These are phyloP conservation scores for Nyctalus aviator DNA, from an alignment of 2,797 vertebrate species.

Conservation along the genomic window DNA sequence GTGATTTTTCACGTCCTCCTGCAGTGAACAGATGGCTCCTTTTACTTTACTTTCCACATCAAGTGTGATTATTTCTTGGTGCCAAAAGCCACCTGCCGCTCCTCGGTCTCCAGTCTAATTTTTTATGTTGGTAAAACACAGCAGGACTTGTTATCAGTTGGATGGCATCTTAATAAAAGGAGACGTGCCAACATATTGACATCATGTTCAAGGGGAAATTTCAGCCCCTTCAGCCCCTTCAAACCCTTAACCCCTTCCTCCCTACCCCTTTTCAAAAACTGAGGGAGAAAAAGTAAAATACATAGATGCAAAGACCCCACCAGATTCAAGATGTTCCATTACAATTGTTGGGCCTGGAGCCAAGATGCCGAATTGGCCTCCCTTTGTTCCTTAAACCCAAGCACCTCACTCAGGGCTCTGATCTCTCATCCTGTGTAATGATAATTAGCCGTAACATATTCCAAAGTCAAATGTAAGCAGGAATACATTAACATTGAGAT, in stretches of 20 bases:
- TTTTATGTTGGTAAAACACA: conserved; percentile 99
- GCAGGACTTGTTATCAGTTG: conserved; percentile 99
- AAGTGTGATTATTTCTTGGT: conserved; percentile 99
- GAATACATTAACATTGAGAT: conserved; percentile 98
- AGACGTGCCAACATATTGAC: conserved; percentile 99
- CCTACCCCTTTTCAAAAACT: conserved; percentile 80
- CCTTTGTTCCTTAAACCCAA: conserved; percentile 91
- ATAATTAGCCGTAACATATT: conserved; percentile 98
- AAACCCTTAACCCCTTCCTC: conserved; percentile 79
- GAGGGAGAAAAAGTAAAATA: conserved; percentile 65
- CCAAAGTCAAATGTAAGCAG: conserved; percentile 97
- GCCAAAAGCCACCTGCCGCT: conserved; percentile 99
- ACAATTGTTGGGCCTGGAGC: conserved; percentile 90
- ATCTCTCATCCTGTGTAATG: conserved; percentile 93
- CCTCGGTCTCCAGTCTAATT: conserved; percentile 98
- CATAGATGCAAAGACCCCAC: conserved; percentile 70
- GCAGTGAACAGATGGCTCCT: conserved; percentile 99
- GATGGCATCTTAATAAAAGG: conserved; percentile 99
- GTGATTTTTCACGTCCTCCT: conserved; percentile 96
- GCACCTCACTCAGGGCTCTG: conserved; percentile 90
- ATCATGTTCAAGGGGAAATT: conserved; percentile 98
- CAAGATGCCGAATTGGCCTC: conserved; percentile 91
- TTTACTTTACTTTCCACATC: conserved; percentile 99
- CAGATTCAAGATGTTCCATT: conserved; percentile 85
- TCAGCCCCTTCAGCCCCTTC: conserved; percentile 89